Conservation (phyloP, 2,113 vertebrate species). For the Ursus arctos region DNA sequence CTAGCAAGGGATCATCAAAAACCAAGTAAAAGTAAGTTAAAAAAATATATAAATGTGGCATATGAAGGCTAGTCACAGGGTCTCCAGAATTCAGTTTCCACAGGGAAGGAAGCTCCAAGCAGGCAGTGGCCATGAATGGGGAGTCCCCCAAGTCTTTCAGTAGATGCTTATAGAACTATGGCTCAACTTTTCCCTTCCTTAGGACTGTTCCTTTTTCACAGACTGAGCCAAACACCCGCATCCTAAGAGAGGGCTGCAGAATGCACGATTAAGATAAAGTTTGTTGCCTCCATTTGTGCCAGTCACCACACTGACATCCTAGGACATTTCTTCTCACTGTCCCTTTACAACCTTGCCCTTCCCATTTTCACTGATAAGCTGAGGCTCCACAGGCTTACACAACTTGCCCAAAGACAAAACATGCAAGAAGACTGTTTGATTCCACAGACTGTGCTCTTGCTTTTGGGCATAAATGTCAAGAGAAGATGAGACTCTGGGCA, state of each 20-base stretch:
- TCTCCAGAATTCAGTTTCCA: neutral
- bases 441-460: fast-evolving
- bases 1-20: neutral
- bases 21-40: neutral
- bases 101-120: neutral
- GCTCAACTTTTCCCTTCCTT: neutral
- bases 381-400: neutral
- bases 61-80: neutral
- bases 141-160: neutral
- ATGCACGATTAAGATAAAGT: neutral
- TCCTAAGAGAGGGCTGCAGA: neutral
- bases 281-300: neutral
- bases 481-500: neutral
- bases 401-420: neutral
- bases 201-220: neutral
- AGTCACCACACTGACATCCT: neutral
- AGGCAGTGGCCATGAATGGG: too few relatives aligned
- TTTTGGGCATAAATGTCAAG: neutral
- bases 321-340: neutral
- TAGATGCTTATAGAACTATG: neutral
- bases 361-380: neutral
- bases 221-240: neutral
- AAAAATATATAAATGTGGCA: neutral
- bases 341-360: neutral
- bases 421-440: fast-evolving